Base-by-base conservation (phyloP, 2,888 invertebrate genomes). In the Epirrhoe alternata region DNA sequence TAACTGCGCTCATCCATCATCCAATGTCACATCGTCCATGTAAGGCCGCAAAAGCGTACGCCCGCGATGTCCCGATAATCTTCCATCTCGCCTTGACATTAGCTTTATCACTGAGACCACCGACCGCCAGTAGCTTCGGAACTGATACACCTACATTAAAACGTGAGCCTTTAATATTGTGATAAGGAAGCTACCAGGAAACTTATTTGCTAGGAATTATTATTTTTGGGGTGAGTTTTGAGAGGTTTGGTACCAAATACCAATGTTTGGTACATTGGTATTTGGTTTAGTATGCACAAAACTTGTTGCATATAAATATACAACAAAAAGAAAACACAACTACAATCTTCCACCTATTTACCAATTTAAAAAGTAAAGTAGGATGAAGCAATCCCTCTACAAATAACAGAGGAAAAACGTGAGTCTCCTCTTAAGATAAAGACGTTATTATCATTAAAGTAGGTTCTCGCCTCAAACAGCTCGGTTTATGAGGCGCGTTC, bases 401-500 rank as follows among this genome's bases (percentile, higher is more conserved):
- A 71, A 66, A 70, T 65, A 67, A 68, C 64, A 70, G 68, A 69
- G 74, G 59, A 64, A 67, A 68, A 68, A 68, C 68, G 68, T 72
- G 71, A 72, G 71, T 69, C 72, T 66, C 72, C 71, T 71, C 67
- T 64, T 58, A 64, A 71, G 71, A 74, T 72, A 70, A 72, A 72
- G 69, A 70, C 70, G 72, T 80, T 77, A 74, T 72, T 77, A 81
- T 80, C 79, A 78, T 76, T 74, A 76, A 70, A 77, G 74, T 69
- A 72, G 68, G 62, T 72, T 73, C 72, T 74, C 74, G 69, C 73
- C 70, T 74, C 72, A 71, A 79, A 77, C 78, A 55, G 45, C 61
- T 66, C 61, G 64, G 68, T 68, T 68, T 68, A 68, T 68, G 68
- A 68, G 64, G 68, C 74, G 77, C 81, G 85, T 87, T 86, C 84